A percentile compares a stretch with the other conserved stretches of the same genome.
Evolutionary conservation across 2,113 vertebrate species (phyloP).

Genomic region (Lasiurus borealis): DNA sequence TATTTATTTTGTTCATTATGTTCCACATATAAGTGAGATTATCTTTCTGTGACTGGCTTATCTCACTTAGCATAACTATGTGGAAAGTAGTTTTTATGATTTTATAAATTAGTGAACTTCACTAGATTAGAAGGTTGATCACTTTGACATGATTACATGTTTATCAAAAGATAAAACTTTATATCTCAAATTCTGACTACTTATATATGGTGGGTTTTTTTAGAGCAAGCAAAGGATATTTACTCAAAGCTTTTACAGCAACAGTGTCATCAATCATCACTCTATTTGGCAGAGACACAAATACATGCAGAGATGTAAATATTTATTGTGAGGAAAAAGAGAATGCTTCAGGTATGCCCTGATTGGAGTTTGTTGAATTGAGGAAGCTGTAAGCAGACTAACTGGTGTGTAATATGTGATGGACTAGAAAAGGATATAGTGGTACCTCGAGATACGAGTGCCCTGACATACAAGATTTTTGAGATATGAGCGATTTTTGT

Average conservation of each 20-base stretch:
- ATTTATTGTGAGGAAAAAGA: neutral
- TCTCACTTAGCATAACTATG: too few relatives aligned
- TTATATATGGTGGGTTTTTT: neutral
- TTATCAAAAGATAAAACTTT: neutral
- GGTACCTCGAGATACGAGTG: too few relatives aligned
- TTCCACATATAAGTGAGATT: too few relatives aligned
- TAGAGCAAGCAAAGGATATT: neutral
- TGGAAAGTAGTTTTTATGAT: neutral
- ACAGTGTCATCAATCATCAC: neutral
- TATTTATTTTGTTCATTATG: too few relatives aligned
- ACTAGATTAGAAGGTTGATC: neutral
- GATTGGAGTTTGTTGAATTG: neutral
- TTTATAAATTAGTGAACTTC: slow-evolving; percentile 9
- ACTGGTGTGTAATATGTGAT: neutral
- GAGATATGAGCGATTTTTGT: too few relatives aligned
- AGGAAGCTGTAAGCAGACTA: neutral
- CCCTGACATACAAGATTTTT: too few relatives aligned
- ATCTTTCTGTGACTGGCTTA: too few relatives aligned
- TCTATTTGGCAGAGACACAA: neutral
- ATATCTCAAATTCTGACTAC: neutral
- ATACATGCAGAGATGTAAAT: neutral
- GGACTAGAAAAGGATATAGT: too few relatives aligned
- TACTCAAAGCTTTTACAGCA: neutral
- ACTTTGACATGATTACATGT: neutral
- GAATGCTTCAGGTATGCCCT: neutral